Evolutionary conservation across 2,113 vertebrate genomes (phyloP), one percentile per base, ranked within the genome.

Genomic region (Ranitomeya variabilis): DNA sequence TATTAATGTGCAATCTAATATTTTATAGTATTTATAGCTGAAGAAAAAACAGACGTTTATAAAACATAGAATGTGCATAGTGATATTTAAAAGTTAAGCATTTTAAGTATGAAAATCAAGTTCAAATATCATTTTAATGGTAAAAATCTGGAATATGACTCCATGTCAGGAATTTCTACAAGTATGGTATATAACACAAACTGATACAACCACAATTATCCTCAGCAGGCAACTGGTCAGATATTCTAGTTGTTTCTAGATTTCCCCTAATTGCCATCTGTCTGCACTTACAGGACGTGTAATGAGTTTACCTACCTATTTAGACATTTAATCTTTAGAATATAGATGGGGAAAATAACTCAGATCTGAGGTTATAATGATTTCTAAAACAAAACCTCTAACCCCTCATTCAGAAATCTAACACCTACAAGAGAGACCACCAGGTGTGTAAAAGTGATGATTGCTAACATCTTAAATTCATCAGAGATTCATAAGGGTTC

Each of bases 291-390:
- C 19, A 11, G 23, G 26, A 51, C 45, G 31, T 62, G 81, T 85
- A 85, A 86, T 86, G 57, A 76, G 73, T 86, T 86, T 86, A 78
- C 76, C 84, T 86, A 86, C 78, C 21, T 86, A 86, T 86, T 86
- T 66, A 86, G 26, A 45, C 71, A 76, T 78, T 77, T 78, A 51
- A 45, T n/a, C 37, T 77, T 62, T 78, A 76, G 57, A 71, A 76
- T 66, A 64, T 64, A 77, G 55, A 45, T 77, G 71, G 37, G 6
- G 52, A 78, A 78, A 86, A 78, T 78, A 64, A 18, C 85, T 77
- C 12, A 23, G 85, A 78, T 78, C 57, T 86, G 59, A 77, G 37
- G 55, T 76, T 78, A 78, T 62, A 86, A 77, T 86, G 71, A 57
- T 23, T 77, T 76, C 26, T 74, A 77, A 86, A 86, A 86, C 54